phyloP scores from a whole-genome alignment of 2,888 invertebrate species.

The Tridacna gigas region DNA sequence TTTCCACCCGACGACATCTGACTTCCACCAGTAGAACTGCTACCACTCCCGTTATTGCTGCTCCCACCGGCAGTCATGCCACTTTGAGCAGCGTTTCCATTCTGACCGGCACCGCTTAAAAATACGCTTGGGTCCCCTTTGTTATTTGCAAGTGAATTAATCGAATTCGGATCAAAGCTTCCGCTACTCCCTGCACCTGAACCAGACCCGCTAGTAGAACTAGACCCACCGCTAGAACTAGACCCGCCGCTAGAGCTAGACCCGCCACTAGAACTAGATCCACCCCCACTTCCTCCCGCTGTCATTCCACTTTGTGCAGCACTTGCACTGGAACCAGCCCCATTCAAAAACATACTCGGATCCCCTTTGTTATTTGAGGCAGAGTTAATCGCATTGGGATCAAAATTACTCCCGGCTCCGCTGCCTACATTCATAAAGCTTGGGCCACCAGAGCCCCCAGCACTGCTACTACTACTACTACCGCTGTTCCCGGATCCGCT shows the following conservation, averaged over 20 bases:
- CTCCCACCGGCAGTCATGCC: conserved; percentile 45
- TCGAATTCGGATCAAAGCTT: conserved; percentile 58
- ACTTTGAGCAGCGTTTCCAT: conserved; percentile 38
- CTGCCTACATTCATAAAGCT: conserved; percentile 28
- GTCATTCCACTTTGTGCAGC: conserved; percentile 17
- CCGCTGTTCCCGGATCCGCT: background rate
- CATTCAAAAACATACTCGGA: conserved; percentile 19
- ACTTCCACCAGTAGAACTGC: conserved; percentile 34
- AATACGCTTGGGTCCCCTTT: conserved; percentile 65
- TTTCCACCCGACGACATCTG: conserved; percentile 13
- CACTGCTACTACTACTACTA: background rate
- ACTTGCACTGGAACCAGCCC: conserved; percentile 16
- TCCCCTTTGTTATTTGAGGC: conserved; percentile 21
- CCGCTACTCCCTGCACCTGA: conserved; percentile 44
- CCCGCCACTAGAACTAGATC: conserved; percentile 9
- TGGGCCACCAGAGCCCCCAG: conserved; percentile 17
- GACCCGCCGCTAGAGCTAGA: conserved; percentile 32
- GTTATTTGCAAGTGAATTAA: conserved; percentile 62
- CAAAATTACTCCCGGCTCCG: conserved; percentile 21
- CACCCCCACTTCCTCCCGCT: conserved; percentile 2
- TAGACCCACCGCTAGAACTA: conserved; percentile 26
- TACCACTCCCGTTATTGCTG: conserved; percentile 22
- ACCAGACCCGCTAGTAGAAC: conserved; percentile 23
- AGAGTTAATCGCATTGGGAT: conserved; percentile 10
- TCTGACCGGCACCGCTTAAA: conserved; percentile 52